These are phyloP conservation scores for Erebia aethiops DNA, from an alignment of 2,888 invertebrate genomes.

Conservation along the genomic window DNA sequence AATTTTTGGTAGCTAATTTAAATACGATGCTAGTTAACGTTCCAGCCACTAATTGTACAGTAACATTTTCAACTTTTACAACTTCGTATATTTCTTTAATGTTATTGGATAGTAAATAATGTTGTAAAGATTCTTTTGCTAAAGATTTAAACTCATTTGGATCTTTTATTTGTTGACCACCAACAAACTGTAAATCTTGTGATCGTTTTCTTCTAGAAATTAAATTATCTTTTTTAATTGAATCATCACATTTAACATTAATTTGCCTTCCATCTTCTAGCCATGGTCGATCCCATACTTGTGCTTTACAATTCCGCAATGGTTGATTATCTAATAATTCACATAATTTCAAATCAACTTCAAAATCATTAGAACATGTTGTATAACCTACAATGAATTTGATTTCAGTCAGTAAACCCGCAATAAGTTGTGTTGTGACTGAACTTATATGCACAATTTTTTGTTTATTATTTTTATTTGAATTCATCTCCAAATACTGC, in stretches of 20 bases:
- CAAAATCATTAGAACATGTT: constrained; percentile 69
- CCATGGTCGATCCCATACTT: constrained; percentile 84
- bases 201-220: constrained; percentile 44
- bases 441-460: constrained; percentile 67
- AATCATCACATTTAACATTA: constrained; percentile 58
- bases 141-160: constrained; percentile 45
- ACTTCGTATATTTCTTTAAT: constrained; percentile 52
- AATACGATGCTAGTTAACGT: constrained; percentile 57
- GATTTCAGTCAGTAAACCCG: constrained; percentile 82
- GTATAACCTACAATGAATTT: constrained; percentile 83
- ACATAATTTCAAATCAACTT: constrained; percentile 51
- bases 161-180: constrained; percentile 39
- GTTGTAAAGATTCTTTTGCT: constrained; percentile 48
- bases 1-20: constrained; percentile 56
- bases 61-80: constrained; percentile 63
- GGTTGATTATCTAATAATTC: constrained; percentile 55
- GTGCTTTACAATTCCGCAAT: constrained; percentile 56
- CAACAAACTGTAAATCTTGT: constrained; percentile 31
- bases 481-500: constrained; percentile 63
- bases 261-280: constrained; percentile 70
- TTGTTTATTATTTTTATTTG: constrained; percentile 60
- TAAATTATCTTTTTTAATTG: constrained; percentile 26
- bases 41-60: constrained; percentile 70
- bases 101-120: constrained; percentile 44
- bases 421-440: constrained; percentile 76